Percentiles rank a stretch among this genome's conserved stretches.
phyloP scores from a whole-genome alignment of 2,113 vertebrate species.

The Xiphophorus maculatus region DNA sequence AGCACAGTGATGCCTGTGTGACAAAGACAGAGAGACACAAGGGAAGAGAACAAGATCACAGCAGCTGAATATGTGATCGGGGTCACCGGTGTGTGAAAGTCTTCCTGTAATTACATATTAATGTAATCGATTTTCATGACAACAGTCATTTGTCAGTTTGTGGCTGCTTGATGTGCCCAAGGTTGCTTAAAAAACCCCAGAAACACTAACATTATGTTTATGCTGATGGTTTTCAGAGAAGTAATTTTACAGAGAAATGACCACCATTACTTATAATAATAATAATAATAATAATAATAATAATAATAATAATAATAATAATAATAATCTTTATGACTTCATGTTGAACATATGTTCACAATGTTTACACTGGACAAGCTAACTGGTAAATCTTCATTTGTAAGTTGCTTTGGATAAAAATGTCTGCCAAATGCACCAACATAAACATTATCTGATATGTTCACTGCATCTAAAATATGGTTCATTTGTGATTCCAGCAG shows the following conservation, averaged over 20 bases:
- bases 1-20: slow-evolving; percentile 87
- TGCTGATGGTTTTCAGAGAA: slow-evolving; percentile 4
- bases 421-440: no score
- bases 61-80: slow-evolving; percentile 36
- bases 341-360: neutral
- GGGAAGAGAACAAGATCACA: slow-evolving; percentile 32
- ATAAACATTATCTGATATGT: no score
- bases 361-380: no score
- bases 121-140: slow-evolving; percentile 42
- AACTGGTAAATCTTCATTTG: no score
- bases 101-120: slow-evolving; percentile 45
- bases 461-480: neutral
- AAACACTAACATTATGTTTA: slow-evolving; percentile 14
- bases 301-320: no score
- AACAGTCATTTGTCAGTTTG: slow-evolving; percentile 47
- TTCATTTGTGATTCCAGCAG: neutral
- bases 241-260: neutral
- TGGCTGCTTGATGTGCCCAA: slow-evolving; percentile 20
- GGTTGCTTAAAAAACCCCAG: slow-evolving; percentile 20
- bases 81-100: slow-evolving; percentile 45
- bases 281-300: no score
- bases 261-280: no score
- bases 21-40: slow-evolving; percentile 32
- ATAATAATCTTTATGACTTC: neutral
- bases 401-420: no score